These are phyloP conservation scores for Scaptomyza flava DNA, from an alignment of 2,888 invertebrate genomes.

Conservation along the genomic window DNA sequence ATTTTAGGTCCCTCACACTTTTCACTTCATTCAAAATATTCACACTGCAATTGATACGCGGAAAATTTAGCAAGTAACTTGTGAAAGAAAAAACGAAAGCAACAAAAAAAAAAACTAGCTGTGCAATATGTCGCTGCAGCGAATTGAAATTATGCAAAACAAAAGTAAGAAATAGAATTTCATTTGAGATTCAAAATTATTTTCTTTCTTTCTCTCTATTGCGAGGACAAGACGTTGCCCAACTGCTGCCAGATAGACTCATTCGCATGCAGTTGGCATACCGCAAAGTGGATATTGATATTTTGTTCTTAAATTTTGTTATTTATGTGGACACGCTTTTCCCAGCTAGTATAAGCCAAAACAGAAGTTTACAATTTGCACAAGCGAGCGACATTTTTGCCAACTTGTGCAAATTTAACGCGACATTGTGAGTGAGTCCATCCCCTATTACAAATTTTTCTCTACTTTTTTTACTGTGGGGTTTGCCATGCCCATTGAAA, in stretches of 20 bases:
- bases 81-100: slow-evolving; percentile 11
- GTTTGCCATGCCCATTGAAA: slow-evolving; percentile 68
- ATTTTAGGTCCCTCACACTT: not conserved
- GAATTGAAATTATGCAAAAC: slow-evolving; percentile 56
- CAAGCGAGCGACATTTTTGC: slow-evolving; percentile 55
- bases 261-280: slow-evolving; percentile 83
- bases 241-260: slow-evolving; percentile 47
- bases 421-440: slow-evolving; percentile 69
- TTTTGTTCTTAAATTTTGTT: slow-evolving; percentile 84
- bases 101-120: slow-evolving; percentile 42
- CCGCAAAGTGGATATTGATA: slow-evolving; percentile 85
- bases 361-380: slow-evolving; percentile 73
- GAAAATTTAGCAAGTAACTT: slow-evolving; percentile 26
- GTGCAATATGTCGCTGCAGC: slow-evolving; percentile 52
- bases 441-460: slow-evolving; percentile 14
- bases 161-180: slow-evolving; percentile 74
- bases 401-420: slow-evolving; percentile 81
- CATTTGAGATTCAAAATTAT: slow-evolving; percentile 63
- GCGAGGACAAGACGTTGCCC: slow-evolving; percentile 22
- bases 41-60: slow-evolving; percentile 35
- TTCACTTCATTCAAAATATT: not conserved
- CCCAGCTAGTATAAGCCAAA: slow-evolving; percentile 22
- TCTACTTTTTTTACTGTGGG: not conserved
- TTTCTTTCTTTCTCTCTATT: not conserved
- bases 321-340: slow-evolving; percentile 82